Percentiles rank a stretch among this genome's conserved stretches.
Evolutionary conservation across 2,888 invertebrate species (phyloP).

Genomic region (Keiferia lycopersicella): DNA sequence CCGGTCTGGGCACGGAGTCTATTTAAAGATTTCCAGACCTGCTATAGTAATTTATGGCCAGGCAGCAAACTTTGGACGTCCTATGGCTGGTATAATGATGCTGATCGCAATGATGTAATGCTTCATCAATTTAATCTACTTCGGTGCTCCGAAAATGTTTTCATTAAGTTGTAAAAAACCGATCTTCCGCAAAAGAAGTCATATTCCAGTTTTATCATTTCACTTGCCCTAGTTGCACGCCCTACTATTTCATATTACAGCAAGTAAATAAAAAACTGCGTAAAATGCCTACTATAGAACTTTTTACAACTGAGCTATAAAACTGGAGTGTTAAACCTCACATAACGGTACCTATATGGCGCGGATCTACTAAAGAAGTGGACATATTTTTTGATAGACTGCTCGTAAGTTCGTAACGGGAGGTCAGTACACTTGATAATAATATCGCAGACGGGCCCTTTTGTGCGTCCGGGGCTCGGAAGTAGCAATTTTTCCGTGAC

Average conservation of each 20-base stretch:
- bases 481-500: constrained; percentile 76
- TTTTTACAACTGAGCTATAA: constrained; percentile 17
- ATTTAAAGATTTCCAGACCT: too few species aligned
- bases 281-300: constrained; percentile 14
- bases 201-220: constrained; percentile 5
- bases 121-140: too few species aligned
- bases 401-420: constrained; percentile 55
- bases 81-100: too few species aligned
- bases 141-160: not conserved
- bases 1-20: too few species aligned
- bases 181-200: not conserved
- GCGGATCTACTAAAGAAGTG: constrained; percentile 45
- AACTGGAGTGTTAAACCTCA: constrained; percentile 17
- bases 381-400: constrained; percentile 57
- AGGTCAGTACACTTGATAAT: constrained; percentile 68
- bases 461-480: constrained; percentile 65
- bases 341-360: constrained; percentile 23
- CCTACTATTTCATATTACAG: constrained; percentile 8
- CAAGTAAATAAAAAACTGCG: constrained; percentile 13
- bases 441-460: constrained; percentile 64
- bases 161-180: constrained; percentile 2
- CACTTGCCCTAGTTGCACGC: constrained; percentile 2
- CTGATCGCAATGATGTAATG: too few species aligned
- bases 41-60: too few species aligned
- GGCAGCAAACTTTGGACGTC: too few species aligned